These are phyloP conservation scores for Chalcosyrphus nemorum DNA, from an alignment of 2,888 invertebrate genomes.

Conservation along the genomic window DNA sequence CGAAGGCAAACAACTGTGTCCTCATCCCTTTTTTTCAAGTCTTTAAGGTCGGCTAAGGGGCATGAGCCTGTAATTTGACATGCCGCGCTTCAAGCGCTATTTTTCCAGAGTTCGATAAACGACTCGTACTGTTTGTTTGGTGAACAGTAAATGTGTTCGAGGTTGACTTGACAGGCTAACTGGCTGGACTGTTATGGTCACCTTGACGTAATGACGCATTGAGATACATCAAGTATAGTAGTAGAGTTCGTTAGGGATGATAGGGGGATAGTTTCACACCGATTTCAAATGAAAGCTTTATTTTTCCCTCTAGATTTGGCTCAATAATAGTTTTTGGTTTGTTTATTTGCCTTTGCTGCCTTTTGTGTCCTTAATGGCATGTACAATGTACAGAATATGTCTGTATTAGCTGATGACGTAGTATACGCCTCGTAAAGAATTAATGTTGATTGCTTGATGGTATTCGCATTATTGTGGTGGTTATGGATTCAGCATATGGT, in stretches of 20 bases:
- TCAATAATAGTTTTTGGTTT: background rate
- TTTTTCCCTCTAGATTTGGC: background rate
- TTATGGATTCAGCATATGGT: slow-evolving; percentile 7
- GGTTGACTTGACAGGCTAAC: slow-evolving; percentile 4
- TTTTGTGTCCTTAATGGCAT: slow-evolving; percentile 1
- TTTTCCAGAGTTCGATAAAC: slow-evolving; percentile 15
- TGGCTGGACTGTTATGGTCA: slow-evolving; percentile 49
- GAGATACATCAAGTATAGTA: slow-evolving; percentile 13
- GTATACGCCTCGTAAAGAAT: slow-evolving; percentile 28
- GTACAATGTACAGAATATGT: background rate
- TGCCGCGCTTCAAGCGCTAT: slow-evolving; percentile 21
- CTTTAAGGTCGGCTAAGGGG: slow-evolving; percentile 50
- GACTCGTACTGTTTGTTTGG: background rate
- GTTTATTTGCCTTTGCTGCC: slow-evolving; percentile 7
- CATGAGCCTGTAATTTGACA: slow-evolving; percentile 61
- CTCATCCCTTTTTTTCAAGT: slow-evolving; percentile 28
- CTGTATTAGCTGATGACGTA: slow-evolving; percentile 37
- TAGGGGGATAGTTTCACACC: background rate
- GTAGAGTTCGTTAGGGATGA: background rate
- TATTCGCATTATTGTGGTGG: slow-evolving; percentile 24
- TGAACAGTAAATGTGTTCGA: slow-evolving; percentile 12
- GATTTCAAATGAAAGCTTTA: slow-evolving; percentile 2
- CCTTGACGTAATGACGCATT: slow-evolving; percentile 63
- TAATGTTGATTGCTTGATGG: slow-evolving; percentile 23
- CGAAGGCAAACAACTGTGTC: slow-evolving; percentile 26